Percentiles rank a stretch among this genome's conserved stretches.
Evolutionary conservation across 1,140 invertebrate genomes (phyloP).

Genomic region (Chymomyza costata): DNA sequence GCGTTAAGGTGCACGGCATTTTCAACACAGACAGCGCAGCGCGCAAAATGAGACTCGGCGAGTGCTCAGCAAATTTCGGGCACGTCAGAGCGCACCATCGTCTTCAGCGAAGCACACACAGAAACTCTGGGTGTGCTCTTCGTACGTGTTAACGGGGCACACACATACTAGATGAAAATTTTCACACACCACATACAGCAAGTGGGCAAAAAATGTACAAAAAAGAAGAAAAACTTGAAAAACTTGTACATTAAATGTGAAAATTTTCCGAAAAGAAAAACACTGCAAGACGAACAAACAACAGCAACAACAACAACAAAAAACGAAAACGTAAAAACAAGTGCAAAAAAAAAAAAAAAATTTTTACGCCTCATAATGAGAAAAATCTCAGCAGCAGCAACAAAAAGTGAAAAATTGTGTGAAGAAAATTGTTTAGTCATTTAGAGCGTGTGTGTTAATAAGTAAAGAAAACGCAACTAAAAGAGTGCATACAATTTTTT

Average conservation of each 20-base stretch:
- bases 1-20: conserved; percentile 28
- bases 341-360: too few species aligned
- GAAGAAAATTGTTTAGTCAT: too few species aligned
- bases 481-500: too few species aligned
- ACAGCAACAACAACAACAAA: too few species aligned
- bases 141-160: conserved; percentile 57
- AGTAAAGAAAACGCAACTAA: too few species aligned
- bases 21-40: conserved; percentile 35
- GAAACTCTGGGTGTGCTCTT: conserved; percentile 67
- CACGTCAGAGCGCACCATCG: conserved; percentile 67
- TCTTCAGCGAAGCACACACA: conserved; percentile 64
- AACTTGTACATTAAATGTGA: conserved; percentile 28
- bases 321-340: background rate
- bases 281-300: conserved; percentile 1
- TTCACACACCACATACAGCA: conserved; percentile 37
- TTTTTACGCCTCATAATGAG: too few species aligned
- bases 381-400: too few species aligned
- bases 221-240: conserved; percentile 46
- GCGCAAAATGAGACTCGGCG: conserved; percentile 17
- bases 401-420: too few species aligned
- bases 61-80: conserved; percentile 21
- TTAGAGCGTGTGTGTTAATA: too few species aligned
- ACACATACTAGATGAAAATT: conserved; percentile 43
- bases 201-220: conserved; percentile 31
- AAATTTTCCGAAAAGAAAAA: conserved; percentile 7